A percentile compares a stretch with the other conserved stretches of the same genome.
Evolutionary conservation across 2,797 vertebrate species (phyloP).

Genomic region (Jordanella pulchra): DNA sequence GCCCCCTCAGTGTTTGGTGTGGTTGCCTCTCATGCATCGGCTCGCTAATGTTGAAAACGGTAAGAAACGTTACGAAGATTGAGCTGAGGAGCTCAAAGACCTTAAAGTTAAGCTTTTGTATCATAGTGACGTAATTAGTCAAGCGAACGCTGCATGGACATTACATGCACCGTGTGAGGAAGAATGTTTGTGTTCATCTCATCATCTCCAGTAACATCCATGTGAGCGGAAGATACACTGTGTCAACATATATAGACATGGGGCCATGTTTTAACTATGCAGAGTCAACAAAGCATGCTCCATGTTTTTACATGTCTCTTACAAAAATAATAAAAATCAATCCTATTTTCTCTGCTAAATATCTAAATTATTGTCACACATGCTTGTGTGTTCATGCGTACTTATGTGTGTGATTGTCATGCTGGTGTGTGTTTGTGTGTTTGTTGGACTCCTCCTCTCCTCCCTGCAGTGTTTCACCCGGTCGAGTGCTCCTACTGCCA

Average conservation of each 20-base stretch:
- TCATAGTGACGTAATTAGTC: conserved; percentile 38
- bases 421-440: conserved; percentile 22
- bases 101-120: conserved; percentile 53
- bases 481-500: conserved; percentile 99
- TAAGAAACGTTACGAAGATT: conserved; percentile 63
- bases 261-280: conserved; percentile 8
- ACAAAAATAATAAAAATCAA: conserved; percentile 43
- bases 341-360: conserved; percentile 36
- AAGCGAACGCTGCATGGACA: conserved; percentile 35
- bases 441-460: conserved; percentile 48
- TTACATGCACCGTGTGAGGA: conserved; percentile 30
- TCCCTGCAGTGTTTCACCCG: conserved; percentile 93
- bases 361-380: conserved; percentile 46
- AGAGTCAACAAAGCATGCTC: conserved; percentile 5
- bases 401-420: conserved; percentile 12
- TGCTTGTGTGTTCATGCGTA: conserved; percentile 37
- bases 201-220: conserved; percentile 33
- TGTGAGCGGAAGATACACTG: conserved; percentile 20
- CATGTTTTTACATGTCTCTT: conserved; percentile 26
- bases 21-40: conserved; percentile 96
- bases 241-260: not conserved
- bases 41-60: conserved; percentile 98
- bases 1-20: conserved; percentile 97
- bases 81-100: not conserved
- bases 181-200: conserved; percentile 24